These are phyloP conservation scores for Argopecten irradians DNA, from an alignment of 1,140 invertebrate genomes.

Conservation along the genomic window DNA sequence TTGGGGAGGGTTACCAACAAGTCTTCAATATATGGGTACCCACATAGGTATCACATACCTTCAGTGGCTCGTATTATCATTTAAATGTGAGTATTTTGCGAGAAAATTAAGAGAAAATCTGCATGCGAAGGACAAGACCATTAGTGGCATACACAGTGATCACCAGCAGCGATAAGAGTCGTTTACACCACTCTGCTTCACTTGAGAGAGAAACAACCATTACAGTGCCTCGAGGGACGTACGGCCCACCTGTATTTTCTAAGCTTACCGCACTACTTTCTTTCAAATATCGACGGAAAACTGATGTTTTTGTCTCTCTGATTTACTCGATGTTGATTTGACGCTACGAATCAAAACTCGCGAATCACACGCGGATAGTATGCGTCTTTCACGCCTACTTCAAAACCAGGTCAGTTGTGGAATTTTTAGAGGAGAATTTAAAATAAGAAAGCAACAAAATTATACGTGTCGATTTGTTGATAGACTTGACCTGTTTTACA, in stretches of 20 bases:
- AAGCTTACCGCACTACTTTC: slow-evolving; percentile 14
- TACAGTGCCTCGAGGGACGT: background rate
- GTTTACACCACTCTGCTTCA: background rate
- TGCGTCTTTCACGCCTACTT: background rate
- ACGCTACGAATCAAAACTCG: background rate
- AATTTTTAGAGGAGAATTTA: background rate
- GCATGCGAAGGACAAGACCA: slow-evolving; percentile 1
- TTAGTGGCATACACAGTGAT: background rate
- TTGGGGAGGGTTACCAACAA: background rate
- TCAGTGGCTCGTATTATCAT: background rate
- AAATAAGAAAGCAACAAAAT: background rate
- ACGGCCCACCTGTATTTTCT: background rate
- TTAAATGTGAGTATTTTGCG: slow-evolving; percentile 1
- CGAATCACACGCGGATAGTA: background rate
- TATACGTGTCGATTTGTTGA: background rate
- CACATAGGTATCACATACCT: background rate
- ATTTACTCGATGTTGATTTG: background rate
- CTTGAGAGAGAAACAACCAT: slow-evolving; percentile 21
- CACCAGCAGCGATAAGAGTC: background rate
- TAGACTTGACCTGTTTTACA: background rate
- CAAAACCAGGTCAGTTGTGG: background rate
- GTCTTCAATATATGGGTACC: background rate
- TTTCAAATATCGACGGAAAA: background rate
- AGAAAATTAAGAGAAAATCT: slow-evolving; percentile 18
- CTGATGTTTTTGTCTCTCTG: background rate